Conservation (phyloP, 2,888 invertebrate genomes). For the Lobophora halterata region DNA sequence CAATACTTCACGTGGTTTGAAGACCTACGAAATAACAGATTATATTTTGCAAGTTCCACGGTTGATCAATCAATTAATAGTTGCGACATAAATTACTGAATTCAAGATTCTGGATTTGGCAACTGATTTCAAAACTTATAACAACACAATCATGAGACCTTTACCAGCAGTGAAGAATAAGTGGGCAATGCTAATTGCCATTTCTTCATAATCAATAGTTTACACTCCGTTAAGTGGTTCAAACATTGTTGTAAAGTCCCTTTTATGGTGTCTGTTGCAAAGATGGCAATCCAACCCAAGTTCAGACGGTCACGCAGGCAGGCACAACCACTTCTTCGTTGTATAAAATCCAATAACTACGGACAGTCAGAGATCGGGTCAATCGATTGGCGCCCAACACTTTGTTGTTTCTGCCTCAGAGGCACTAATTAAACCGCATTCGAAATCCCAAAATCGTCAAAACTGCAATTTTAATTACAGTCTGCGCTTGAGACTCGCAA, state of each 20-base stretch:
- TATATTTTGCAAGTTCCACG: conserved; percentile 24
- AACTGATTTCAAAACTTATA: conserved; percentile 21
- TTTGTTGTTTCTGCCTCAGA: conserved; percentile 39
- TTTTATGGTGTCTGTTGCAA: conserved; percentile 11
- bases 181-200: conserved; percentile 14
- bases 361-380: conserved; percentile 63
- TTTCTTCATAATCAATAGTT: conserved; percentile 12
- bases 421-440: conserved; percentile 45
- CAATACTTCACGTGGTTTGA: conserved; percentile 13
- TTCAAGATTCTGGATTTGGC: conserved; percentile 18
- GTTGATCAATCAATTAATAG: conserved; percentile 21
- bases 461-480: conserved; percentile 34
- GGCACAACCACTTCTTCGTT: conserved; percentile 29
- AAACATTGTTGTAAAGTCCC: conserved; percentile 14
- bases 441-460: conserved; percentile 35
- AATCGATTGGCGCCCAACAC: conserved; percentile 56
- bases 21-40: too few relatives aligned
- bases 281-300: conserved; percentile 31
- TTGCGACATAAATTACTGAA: conserved; percentile 26
- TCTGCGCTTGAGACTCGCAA: conserved; percentile 24
- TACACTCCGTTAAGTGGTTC: conserved; percentile 9
- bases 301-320: conserved; percentile 36
- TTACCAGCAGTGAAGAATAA: conserved; percentile 10
- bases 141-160: conserved; percentile 12
- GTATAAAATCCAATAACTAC: conserved; percentile 50